phyloP scores from a whole-genome alignment of 2,888 invertebrate species.

The Conus canariensis region DNA sequence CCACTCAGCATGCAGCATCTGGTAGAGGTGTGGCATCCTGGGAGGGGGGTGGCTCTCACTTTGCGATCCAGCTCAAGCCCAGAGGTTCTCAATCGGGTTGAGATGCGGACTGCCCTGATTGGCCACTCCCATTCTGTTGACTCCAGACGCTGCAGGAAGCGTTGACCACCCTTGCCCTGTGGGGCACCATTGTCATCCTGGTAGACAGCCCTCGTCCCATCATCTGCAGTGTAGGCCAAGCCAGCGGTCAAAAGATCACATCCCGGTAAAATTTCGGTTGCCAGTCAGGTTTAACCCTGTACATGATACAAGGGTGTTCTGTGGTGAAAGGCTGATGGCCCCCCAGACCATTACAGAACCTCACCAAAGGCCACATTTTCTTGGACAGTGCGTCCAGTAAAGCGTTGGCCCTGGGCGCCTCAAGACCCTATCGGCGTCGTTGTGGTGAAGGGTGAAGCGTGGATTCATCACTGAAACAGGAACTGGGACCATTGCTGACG shows the following conservation, averaged over 20 bases:
- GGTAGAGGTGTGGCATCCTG: background rate
- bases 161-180: slow-evolving; percentile 10
- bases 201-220: slow-evolving; percentile 2
- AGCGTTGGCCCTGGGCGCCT: slow-evolving; percentile 17
- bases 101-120: background rate
- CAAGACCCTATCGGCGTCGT: background rate
- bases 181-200: background rate
- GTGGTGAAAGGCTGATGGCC: slow-evolving; percentile 22
- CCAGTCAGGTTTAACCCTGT: background rate
- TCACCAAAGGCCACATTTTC: background rate
- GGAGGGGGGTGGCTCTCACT: background rate
- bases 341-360: background rate
- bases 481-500: background rate
- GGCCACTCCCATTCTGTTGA: slow-evolving; percentile 16
- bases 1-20: background rate
- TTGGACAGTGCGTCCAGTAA: background rate
- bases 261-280: background rate
- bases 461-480: background rate
- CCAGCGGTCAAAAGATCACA: background rate
- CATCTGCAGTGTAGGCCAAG: background rate
- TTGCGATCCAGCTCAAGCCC: background rate
- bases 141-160: background rate
- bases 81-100: slow-evolving; percentile 3
- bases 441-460: background rate
- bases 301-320: background rate